Conservation (phyloP, 2,888 invertebrate species). For the Rhingia campestris region DNA sequence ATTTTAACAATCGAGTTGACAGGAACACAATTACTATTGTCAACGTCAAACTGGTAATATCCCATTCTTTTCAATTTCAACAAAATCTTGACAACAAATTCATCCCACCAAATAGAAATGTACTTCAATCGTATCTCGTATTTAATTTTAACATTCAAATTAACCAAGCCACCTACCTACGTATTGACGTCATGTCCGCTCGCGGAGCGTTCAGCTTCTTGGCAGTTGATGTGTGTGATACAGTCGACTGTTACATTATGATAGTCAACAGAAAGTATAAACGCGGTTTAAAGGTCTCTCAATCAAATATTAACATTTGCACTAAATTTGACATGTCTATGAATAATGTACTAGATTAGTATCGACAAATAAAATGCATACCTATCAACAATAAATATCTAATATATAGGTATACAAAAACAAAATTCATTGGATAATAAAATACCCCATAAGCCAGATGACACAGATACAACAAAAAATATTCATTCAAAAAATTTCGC, state of each 20-base stretch:
- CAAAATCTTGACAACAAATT: not conserved
- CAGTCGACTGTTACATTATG: constrained; percentile 3
- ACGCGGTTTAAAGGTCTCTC: not conserved
- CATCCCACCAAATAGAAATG: constrained; percentile 28
- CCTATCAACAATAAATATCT: not conserved
- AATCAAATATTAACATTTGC: not conserved
- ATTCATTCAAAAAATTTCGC: constrained; percentile 68
- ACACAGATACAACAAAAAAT: constrained; percentile 9
- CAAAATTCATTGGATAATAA: constrained; percentile 8
- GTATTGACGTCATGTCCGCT: constrained; percentile 82
- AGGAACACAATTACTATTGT: not conserved
- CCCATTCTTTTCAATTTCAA: constrained; percentile 7
- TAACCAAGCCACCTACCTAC: constrained; percentile 81
- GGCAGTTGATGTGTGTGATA: not conserved
- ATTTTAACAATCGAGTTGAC: constrained; percentile 8
- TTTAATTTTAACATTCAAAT: constrained; percentile 61
- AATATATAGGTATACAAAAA: not conserved
- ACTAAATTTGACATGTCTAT: constrained; percentile 19
- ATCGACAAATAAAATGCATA: not conserved
- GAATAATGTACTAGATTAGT: constrained; percentile 29
- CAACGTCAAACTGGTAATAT: constrained; percentile 1
- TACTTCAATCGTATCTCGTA: constrained; percentile 34
- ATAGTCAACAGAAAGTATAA: constrained; percentile 2
- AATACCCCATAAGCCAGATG: constrained; percentile 30
- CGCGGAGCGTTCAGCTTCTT: constrained; percentile 7